Percentiles rank a stretch among this genome's conserved stretches.
Evolutionary conservation across 2,113 vertebrate genomes (phyloP).

Genomic region (Cyphomyrus discorhynchus): DNA sequence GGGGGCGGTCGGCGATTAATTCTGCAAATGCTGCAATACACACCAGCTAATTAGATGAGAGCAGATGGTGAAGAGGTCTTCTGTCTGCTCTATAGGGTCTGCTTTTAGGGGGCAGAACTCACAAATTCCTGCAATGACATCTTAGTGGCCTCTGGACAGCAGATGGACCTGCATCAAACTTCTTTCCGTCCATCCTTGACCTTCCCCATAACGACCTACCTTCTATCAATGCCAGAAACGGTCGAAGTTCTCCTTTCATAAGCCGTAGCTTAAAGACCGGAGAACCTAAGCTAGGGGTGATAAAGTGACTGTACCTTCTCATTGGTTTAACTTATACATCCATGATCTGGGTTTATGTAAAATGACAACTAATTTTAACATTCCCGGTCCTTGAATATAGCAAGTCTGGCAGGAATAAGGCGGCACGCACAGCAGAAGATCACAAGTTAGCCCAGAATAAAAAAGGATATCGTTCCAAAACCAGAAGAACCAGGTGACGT

Average conservation of each 20-base stretch:
- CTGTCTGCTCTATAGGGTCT: neutral
- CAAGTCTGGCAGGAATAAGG: neutral
- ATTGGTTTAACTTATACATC: neutral
- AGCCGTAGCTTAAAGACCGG: neutral
- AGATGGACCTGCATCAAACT: neutral
- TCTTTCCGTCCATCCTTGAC: neutral
- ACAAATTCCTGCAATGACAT: neutral
- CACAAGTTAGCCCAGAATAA: neutral
- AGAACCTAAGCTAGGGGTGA: neutral
- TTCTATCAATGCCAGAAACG: neutral
- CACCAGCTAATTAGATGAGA: neutral
- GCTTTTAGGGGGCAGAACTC: neutral
- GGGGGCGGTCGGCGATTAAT: neutral
- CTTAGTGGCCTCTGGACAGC: neutral
- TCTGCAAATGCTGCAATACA: neutral
- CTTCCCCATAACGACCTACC: neutral
- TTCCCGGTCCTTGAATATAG: neutral
- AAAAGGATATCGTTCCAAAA: constrained; percentile 99
- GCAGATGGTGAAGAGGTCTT: constrained; percentile 9
- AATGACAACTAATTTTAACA: neutral
- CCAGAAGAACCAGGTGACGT: constrained; percentile 98
- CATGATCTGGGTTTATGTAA: neutral
- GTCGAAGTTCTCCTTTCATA: neutral
- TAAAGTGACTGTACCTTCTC: neutral
- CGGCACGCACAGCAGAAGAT: neutral